Evolutionary conservation across 2,113 vertebrate species (phyloP), one percentile per base, ranked within the genome.

Genomic region (Glaucidium brasilianum): DNA sequence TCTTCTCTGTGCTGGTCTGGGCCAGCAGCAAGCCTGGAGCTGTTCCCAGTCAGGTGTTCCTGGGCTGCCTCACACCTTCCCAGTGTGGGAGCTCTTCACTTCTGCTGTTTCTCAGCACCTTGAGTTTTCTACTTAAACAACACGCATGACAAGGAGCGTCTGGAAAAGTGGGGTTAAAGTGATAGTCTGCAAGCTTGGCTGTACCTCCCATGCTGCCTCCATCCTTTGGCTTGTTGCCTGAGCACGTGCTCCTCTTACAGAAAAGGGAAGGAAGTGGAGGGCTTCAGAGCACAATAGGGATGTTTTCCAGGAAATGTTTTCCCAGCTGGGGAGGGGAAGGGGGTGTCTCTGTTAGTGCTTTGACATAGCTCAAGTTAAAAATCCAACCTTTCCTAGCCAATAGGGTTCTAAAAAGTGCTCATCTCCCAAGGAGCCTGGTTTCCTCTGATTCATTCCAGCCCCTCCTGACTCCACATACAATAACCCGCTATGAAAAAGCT

Each of bases 291-390:
- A 93, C 85, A 94, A 93, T 97, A 58, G 87, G 73, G 92, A 88
- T 97, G 75, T 97, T 97, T 97, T 96, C 84, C 92, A 95, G 95
- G 92, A 97, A 93, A 94, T 89, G 90, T 92, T 95, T 95, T 95
- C 93, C 92, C 76, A 77, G 89, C 82, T 94, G 79, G 82, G 75
- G 88, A 87, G 69, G 60, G 81, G 92, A 94, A 91, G 35, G 39
- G 41, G 92, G 32, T 75, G 64, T 88, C 78, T 97, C 71, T 88
- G 59, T 83, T 78, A 71, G 32, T 43, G 35, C 78, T 90, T 94
- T 74, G 71, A 78, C 71, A 53, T 4, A 9, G 30, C 32, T 89
- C 27, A 90, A 81, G 26, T 79, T 53, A 43, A 86, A 94, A 89
- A 23, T 5, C 2, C 4, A 2, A 30, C 12, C 27, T 66, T 60